Percentiles rank a stretch among this genome's conserved stretches.
These are phyloP conservation scores for Pelecanoides urinatrix DNA, from an alignment of 2,113 vertebrate genomes.

Conservation along the genomic window DNA sequence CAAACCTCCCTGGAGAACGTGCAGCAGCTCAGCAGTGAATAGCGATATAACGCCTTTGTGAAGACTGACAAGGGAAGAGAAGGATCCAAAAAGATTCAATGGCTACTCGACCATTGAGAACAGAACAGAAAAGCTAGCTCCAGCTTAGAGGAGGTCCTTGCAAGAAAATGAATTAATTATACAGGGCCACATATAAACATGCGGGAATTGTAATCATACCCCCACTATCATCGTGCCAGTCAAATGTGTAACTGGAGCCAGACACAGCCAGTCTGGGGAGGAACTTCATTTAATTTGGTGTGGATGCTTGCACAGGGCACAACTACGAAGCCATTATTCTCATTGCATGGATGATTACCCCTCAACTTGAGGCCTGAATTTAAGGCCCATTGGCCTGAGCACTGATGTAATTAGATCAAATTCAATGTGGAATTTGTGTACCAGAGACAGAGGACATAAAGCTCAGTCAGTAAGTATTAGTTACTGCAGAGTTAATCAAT, in stretches of 20 bases:
- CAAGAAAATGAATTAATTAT: background rate
- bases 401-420: conserved; percentile 2
- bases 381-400: background rate
- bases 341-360: conserved; percentile 8
- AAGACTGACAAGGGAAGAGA: background rate
- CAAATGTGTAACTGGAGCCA: background rate
- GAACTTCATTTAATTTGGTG: background rate
- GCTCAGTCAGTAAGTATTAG: background rate
- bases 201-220: background rate
- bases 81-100: background rate
- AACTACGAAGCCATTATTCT: background rate
- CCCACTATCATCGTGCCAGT: background rate
- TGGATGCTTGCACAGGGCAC: background rate
- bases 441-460: background rate
- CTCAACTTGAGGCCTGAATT: conserved; percentile 2
- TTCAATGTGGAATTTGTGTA: background rate
- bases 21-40: background rate
- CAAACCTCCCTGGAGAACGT: background rate
- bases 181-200: background rate
- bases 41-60: background rate
- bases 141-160: background rate
- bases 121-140: background rate
- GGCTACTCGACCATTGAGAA: background rate
- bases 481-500: background rate
- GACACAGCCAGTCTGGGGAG: background rate